Conservation (phyloP, 2,888 invertebrate species). For the Barypeithes pellucidus region DNA sequence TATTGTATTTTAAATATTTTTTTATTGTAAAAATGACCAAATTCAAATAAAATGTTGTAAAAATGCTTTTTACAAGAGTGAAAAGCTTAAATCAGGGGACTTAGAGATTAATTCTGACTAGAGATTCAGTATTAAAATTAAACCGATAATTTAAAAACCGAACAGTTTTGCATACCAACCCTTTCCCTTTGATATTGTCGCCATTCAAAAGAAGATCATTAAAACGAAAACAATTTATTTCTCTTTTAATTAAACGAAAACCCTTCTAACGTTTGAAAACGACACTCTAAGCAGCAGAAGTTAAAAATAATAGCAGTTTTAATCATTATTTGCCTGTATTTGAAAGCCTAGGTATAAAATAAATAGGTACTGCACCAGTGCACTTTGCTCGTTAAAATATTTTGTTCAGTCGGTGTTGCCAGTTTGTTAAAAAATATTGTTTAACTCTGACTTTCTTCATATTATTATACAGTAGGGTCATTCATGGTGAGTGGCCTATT, state of each 20-base stretch:
- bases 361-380: conserved; percentile 65
- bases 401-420: conserved; percentile 63
- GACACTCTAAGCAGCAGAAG: conserved; percentile 43
- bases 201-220: conserved; percentile 47
- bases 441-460: background rate
- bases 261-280: conserved; percentile 47
- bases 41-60: too few species aligned
- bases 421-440: background rate
- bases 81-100: too few species aligned
- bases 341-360: conserved; percentile 43
- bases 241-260: conserved; percentile 51
- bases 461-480: too few species aligned
- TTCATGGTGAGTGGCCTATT: too few species aligned
- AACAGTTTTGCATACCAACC: background rate
- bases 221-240: conserved; percentile 53
- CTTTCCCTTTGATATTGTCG: conserved; percentile 16
- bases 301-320: conserved; percentile 56
- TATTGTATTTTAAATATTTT: too few species aligned
- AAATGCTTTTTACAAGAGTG: too few species aligned
- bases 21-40: too few species aligned
- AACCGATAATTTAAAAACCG: conserved; percentile 6
- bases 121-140: background rate
- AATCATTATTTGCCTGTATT: conserved; percentile 52
- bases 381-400: conserved; percentile 70
- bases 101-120: too few species aligned